phyloP scores from a whole-genome alignment of 2,797 vertebrate species.

The Acanthurus tractus region DNA sequence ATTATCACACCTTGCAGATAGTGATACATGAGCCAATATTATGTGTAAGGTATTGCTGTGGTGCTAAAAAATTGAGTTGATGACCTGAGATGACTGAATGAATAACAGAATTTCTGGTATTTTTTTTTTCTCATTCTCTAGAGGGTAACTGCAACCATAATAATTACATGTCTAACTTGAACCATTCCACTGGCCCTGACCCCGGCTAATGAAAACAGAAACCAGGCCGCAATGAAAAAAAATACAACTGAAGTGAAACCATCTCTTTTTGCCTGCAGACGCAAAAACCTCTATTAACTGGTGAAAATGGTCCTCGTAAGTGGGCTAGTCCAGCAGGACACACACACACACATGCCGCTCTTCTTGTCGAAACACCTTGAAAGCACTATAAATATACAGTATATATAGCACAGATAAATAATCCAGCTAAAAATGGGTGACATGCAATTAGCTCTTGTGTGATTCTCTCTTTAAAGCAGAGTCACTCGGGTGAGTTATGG shows the following conservation, averaged over 20 bases:
- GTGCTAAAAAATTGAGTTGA: not conserved
- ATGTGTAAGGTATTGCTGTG: not conserved
- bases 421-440: conserved; percentile 64
- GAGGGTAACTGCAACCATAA: not conserved
- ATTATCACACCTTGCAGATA: not conserved
- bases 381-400: conserved; percentile 52
- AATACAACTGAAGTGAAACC: not conserved
- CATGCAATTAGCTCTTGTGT: conserved; percentile 64
- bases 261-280: not conserved
- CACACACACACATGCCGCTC: conserved; percentile 3
- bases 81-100: not conserved
- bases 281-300: not conserved
- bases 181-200: not conserved
- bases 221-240: not conserved
- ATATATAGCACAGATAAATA: conserved; percentile 62
- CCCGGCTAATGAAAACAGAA: not conserved
- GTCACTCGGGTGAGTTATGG: conserved; percentile 58
- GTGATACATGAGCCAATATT: not conserved
- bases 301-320: not conserved
- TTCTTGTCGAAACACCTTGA: conserved; percentile 37
- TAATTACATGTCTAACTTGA: not conserved
- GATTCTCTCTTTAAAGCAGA: conserved; percentile 70
- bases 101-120: not conserved
- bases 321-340: not conserved
- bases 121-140: not conserved